Evolutionary conservation across 2,888 invertebrate genomes (phyloP).

Genomic region (Leucophenga maculata): DNA sequence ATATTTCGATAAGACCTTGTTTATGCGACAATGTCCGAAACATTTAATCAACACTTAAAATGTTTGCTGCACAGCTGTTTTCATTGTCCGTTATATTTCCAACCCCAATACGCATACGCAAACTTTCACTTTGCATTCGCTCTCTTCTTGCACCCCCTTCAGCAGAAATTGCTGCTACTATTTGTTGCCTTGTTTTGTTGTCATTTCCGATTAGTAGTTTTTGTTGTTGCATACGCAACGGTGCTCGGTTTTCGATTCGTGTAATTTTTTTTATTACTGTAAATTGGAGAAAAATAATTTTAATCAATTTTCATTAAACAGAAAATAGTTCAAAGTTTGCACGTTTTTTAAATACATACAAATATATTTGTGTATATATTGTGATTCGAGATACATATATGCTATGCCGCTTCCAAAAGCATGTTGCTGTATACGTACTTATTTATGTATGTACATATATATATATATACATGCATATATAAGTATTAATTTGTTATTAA

Average conservation of each 20-base stretch:
- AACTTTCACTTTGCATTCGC: conserved; percentile 48
- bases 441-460: background rate
- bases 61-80: too few relatives aligned
- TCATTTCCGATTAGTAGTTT: too few relatives aligned
- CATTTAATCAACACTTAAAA: conserved; percentile 6
- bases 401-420: background rate
- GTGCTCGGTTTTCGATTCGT: background rate
- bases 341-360: too few relatives aligned
- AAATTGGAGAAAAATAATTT: too few relatives aligned
- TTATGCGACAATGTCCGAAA: conserved; percentile 36
- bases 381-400: too few relatives aligned
- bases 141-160: conserved; percentile 40
- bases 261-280: background rate
- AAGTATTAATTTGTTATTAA: too few relatives aligned
- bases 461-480: too few relatives aligned
- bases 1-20: conserved; percentile 7
- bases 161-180: too few relatives aligned
- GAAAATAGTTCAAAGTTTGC: background rate
- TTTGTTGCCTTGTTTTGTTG: background rate
- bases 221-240: too few relatives aligned
- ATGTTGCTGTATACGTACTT: too few relatives aligned
- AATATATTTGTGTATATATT: too few relatives aligned
- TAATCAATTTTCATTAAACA: background rate
- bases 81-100: conserved; percentile 34
- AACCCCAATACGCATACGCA: conserved; percentile 26